These are phyloP conservation scores for Meda fulgida DNA, from an alignment of 2,797 vertebrate species.

Conservation along the genomic window DNA sequence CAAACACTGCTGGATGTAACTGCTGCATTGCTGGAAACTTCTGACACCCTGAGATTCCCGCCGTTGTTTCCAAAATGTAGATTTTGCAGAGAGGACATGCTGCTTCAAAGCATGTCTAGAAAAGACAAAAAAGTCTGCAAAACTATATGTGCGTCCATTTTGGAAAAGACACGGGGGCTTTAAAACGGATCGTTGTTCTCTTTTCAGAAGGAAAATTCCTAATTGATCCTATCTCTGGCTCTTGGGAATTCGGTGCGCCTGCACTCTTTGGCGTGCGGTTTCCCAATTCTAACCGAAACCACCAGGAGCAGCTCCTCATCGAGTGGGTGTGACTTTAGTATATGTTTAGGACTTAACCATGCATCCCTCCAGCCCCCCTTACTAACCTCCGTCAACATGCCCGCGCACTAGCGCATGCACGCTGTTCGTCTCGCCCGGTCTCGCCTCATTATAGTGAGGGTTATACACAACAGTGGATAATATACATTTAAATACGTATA, in stretches of 20 bases:
- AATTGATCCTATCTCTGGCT: slow-evolving; percentile 82
- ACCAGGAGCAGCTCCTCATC: slow-evolving; percentile 37
- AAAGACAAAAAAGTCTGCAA: slow-evolving; percentile 3
- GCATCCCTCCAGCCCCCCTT: background rate
- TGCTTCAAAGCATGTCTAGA: background rate
- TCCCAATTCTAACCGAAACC: slow-evolving; percentile 51
- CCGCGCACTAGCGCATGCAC: background rate
- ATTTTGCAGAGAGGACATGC: slow-evolving; percentile 43
- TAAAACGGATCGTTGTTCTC: slow-evolving; percentile 65
- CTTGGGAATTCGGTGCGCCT: slow-evolving; percentile 58
- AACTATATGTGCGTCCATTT: slow-evolving; percentile 37
- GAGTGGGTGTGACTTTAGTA: slow-evolving; percentile 58
- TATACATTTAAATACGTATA: background rate
- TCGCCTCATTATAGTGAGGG: background rate
- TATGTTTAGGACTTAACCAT: background rate
- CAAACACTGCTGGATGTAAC: slow-evolving; percentile 34
- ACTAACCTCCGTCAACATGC: background rate
- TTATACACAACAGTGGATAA: background rate
- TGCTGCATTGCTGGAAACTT: slow-evolving; percentile 29
- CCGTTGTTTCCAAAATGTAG: background rate
- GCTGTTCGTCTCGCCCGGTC: background rate
- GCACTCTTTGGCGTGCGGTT: slow-evolving; percentile 58
- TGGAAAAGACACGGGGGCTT: background rate
- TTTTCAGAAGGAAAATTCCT: slow-evolving; percentile 84
- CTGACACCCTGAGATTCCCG: background rate